phyloP scores from a whole-genome alignment of 2,797 vertebrate species.

The Lemur catta region DNA sequence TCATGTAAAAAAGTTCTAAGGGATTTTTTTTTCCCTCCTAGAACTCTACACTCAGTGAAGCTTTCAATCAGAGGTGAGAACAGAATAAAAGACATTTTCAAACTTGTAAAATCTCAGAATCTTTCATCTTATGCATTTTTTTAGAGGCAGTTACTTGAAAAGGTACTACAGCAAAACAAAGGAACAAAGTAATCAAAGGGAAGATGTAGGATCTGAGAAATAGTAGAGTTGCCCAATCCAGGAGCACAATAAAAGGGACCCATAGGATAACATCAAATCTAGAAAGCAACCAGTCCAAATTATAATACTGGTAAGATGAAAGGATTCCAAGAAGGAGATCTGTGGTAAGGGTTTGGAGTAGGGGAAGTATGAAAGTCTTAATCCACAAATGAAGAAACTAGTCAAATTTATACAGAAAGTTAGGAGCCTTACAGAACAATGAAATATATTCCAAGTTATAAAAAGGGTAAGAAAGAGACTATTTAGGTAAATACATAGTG shows the following conservation, averaged over 20 bases:
- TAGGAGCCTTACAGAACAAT: background rate
- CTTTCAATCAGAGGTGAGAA: conserved; percentile 36
- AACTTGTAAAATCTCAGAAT: conserved; percentile 31
- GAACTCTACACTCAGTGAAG: conserved; percentile 20
- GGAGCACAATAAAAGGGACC: background rate
- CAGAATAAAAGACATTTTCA: conserved; percentile 47
- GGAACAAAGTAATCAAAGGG: background rate
- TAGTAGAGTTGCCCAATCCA: background rate
- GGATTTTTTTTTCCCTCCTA: background rate
- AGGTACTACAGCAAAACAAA: conserved; percentile 36
- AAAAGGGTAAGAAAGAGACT: background rate
- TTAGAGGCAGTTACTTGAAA: conserved; percentile 25
- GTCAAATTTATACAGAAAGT: conserved; percentile 20
- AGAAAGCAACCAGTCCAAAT: conserved; percentile 17
- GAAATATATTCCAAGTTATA: conserved; percentile 5
- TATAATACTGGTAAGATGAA: background rate
- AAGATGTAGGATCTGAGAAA: conserved; percentile 2
- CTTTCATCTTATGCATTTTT: conserved; percentile 27
- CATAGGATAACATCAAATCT: background rate
- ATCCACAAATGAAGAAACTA: background rate
- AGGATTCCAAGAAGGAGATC: background rate
- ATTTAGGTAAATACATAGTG: background rate
- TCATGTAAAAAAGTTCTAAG: conserved; percentile 8
- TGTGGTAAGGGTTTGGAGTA: background rate
- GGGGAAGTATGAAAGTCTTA: background rate